Base-by-base conservation (phyloP, 2,888 invertebrate species). In the Actias luna region DNA sequence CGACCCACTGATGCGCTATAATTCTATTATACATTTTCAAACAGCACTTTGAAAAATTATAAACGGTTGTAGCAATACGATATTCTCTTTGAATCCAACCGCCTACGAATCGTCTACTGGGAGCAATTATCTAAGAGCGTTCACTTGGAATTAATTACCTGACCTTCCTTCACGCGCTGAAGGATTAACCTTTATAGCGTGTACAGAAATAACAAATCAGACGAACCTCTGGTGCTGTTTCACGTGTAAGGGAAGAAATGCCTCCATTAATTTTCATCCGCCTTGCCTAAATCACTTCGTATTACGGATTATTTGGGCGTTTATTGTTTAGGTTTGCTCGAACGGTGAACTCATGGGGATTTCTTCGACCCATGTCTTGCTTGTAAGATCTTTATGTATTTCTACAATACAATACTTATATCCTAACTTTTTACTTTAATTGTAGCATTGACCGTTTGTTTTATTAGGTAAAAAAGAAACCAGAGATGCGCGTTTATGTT, bases 221-320 rank as follows among this genome's bases (percentile, higher is more conserved):
- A 72, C 71, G 67, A 69, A 73, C 73, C 74, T 72, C 70, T 66
- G 66, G 63, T 73, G 70, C 68, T 66, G 69, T 75, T 71, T 73
- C 58, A 63, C 68, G 67, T 66, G 70, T 72, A 71, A 72, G 63
- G 63, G 58, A 66, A 72, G 70, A 70, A 68, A 63, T 72, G 66
- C 76, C 69, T 78, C 79, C 79, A 83, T 83, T 82, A 79, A 84
- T 84, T 82, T 79, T 75, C 79, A 79, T 81, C 79, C 79, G 78
- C 71, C 81, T 78, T 77, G 72, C 76, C 76, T 78, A 77, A 80
- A 80, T 80, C 79, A 74, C 74, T 67, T 67, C 63, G 74, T 76
- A 79, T 79, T 76, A 76, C 69, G 75, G 75, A 74, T 80, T 79
- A 78, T 78, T 77, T 78, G 67, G 69, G 67, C 68, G 69, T 76